phyloP scores from a whole-genome alignment of 2,113 vertebrate genomes.

The Lycaon pictus region DNA sequence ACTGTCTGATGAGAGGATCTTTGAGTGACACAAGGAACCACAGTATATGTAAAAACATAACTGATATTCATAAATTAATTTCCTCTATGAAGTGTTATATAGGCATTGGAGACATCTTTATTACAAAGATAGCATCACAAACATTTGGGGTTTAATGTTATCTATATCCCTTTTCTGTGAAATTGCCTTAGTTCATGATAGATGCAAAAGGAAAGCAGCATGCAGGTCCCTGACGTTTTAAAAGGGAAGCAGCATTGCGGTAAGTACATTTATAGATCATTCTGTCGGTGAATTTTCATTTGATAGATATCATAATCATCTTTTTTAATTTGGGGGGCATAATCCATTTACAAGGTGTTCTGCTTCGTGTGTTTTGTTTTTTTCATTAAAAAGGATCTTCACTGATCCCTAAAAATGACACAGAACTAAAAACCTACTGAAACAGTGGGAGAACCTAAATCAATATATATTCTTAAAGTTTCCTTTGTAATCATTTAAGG shows the following conservation, averaged over 20 bases:
- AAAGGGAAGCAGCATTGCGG: background rate
- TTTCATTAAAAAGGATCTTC: slow-evolving; percentile 22
- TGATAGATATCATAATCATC: background rate
- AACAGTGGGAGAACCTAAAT: background rate
- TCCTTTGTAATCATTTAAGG: background rate
- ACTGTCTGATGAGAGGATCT: background rate
- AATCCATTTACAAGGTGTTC: background rate
- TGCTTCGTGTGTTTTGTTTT: background rate
- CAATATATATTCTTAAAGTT: background rate
- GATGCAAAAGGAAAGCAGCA: slow-evolving; percentile 31
- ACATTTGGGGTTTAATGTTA: slow-evolving; percentile 11
- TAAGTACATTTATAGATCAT: background rate
- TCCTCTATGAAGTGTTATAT: background rate
- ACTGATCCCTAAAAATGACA: background rate
- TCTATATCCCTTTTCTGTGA: background rate
- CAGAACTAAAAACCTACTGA: slow-evolving; percentile 2
- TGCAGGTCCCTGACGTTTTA: background rate
- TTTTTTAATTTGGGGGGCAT: background rate
- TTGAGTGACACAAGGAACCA: background rate
- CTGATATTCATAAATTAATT: background rate
- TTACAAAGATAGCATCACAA: background rate
- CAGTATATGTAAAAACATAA: background rate
- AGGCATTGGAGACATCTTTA: background rate
- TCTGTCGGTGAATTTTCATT: slow-evolving; percentile 29
- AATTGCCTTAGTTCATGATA: slow-evolving; percentile 14